Evolutionary conservation across 2,888 invertebrate genomes (phyloP).

Genomic region (Nomada fabriciana): DNA sequence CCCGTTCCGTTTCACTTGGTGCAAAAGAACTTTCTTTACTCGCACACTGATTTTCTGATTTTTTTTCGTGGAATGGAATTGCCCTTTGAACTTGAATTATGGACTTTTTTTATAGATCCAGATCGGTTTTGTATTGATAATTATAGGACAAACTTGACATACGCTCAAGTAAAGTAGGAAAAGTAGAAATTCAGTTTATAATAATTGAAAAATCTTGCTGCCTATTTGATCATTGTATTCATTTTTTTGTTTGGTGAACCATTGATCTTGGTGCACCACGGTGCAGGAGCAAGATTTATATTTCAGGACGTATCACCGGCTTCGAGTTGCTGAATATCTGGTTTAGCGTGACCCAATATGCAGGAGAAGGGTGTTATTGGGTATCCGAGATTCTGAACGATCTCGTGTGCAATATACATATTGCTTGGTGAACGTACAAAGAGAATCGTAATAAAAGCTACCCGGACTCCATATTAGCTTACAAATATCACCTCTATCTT

Average conservation of each 20-base stretch:
- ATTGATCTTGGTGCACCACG: background rate
- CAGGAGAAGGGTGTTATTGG: constrained; percentile 41
- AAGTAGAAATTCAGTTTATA: too few species aligned
- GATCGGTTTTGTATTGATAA: too few species aligned
- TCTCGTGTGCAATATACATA: constrained; percentile 43
- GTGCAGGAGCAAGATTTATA: background rate
- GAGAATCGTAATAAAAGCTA: constrained; percentile 35
- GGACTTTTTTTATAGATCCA: too few species aligned
- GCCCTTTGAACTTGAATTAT: too few species aligned
- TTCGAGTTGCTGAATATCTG: constrained; percentile 34
- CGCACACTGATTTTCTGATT: too few species aligned
- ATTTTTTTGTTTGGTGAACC: background rate
- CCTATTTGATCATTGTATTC: too few species aligned
- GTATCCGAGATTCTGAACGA: constrained; percentile 56
- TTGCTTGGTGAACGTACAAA: constrained; percentile 38
- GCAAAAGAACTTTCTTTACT: too few species aligned
- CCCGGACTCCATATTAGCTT: constrained; percentile 21
- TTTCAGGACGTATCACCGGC: background rate
- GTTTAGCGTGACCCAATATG: constrained; percentile 37
- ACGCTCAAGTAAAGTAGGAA: too few species aligned
- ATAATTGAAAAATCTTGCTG: too few species aligned
- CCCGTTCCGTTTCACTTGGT: too few species aligned
- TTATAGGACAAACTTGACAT: too few species aligned
- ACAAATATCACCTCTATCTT: constrained; percentile 35
- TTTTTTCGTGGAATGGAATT: too few species aligned